Evolutionary conservation across 1,140 invertebrate genomes (phyloP).

Genomic region (Drosophila oshimai): DNA sequence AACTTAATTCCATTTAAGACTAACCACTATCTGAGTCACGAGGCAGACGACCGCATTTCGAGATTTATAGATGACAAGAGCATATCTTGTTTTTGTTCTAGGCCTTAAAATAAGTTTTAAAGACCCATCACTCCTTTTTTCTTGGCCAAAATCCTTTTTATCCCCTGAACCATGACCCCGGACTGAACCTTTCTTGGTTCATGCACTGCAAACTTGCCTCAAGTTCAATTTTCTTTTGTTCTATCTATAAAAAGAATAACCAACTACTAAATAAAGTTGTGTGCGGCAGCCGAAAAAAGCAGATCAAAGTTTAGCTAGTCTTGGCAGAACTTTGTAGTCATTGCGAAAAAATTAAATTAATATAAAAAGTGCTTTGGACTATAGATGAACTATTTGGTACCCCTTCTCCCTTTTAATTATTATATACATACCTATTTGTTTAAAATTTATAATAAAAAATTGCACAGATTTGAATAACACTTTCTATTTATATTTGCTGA

Average conservation of each 20-base stretch:
- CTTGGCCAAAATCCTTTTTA: not conserved
- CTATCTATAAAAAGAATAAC: slow-evolving; percentile 12
- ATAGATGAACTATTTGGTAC: not conserved
- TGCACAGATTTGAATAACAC: no score
- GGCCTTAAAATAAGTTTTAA: slow-evolving; percentile 1
- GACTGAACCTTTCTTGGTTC: not conserved
- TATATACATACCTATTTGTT: no score
- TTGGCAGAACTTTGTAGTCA: slow-evolving; percentile 29
- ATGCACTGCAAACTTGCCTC: slow-evolving; percentile 34
- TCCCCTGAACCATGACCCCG: slow-evolving; percentile 8
- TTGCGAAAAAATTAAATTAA: slow-evolving; percentile 6
- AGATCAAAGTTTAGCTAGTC: slow-evolving; percentile 56
- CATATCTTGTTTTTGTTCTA: not conserved
- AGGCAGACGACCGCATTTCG: not conserved
- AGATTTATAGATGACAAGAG: slow-evolving; percentile 27
- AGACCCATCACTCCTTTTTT: not conserved
- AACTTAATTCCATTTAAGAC: not conserved
- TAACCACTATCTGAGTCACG: slow-evolving; percentile 27
- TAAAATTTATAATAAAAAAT: no score
- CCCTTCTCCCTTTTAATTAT: no score
- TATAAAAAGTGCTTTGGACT: not conserved
- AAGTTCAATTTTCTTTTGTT: slow-evolving; percentile 65
- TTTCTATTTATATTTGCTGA: not conserved
- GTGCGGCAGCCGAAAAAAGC: slow-evolving; percentile 34
- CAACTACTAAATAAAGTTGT: slow-evolving; percentile 25